Conservation (phyloP, 2,113 vertebrate species). For the Paramormyrops kingsleyae region DNA sequence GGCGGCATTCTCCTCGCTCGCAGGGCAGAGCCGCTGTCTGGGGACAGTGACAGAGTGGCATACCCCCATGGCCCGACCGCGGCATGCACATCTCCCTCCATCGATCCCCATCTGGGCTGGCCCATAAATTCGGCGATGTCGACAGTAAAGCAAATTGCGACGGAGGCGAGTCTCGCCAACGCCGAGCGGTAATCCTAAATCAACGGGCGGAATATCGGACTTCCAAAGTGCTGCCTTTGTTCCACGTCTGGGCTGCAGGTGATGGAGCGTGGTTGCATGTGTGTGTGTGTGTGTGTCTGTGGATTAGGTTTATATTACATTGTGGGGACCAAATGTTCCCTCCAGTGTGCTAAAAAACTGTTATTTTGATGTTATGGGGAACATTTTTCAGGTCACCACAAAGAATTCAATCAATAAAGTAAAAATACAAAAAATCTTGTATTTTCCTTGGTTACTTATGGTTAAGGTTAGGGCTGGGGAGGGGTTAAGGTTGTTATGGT, state of each 20-base stretch:
- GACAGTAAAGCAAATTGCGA: slow-evolving; percentile 58
- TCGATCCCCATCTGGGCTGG: slow-evolving; percentile 52
- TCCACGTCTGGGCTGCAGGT: background rate
- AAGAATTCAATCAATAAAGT: too few relatives aligned
- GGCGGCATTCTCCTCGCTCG: background rate
- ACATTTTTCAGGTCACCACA: too few relatives aligned
- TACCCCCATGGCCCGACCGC: slow-evolving; percentile 15
- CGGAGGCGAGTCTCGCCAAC: slow-evolving; percentile 47
- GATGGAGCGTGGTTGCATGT: background rate
- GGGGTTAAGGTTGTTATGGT: too few relatives aligned
- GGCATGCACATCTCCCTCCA: slow-evolving; percentile 32
- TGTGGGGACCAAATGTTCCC: background rate
- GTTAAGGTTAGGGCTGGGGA: too few relatives aligned
- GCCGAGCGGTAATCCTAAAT: slow-evolving; percentile 53
- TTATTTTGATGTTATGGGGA: too few relatives aligned
- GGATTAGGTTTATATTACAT: too few relatives aligned
- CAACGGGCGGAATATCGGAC: slow-evolving; percentile 39
- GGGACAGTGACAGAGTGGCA: slow-evolving; percentile 30
- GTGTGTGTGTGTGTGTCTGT: background rate
- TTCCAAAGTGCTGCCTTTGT: slow-evolving; percentile 9
- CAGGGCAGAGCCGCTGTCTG: background rate
- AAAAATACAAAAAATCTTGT: too few relatives aligned
- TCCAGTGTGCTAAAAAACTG: too few relatives aligned
- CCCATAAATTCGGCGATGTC: slow-evolving; percentile 54
- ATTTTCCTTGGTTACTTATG: too few relatives aligned